phyloP scores from a whole-genome alignment of 2,797 vertebrate species.

The Oceanodroma leucorhoa region DNA sequence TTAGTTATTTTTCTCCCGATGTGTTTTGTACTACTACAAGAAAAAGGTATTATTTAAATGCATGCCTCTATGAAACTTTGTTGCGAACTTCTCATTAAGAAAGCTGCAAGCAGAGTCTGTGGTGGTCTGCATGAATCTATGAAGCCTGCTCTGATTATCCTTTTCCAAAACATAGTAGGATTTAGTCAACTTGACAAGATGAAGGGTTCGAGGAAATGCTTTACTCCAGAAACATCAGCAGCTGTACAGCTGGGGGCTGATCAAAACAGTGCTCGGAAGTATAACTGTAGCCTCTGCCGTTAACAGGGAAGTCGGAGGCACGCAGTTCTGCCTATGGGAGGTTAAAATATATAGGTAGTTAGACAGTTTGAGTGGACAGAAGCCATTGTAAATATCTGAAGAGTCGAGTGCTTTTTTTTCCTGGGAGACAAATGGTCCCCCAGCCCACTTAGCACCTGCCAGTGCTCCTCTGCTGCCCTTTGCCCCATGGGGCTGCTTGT shows the following conservation, averaged over 20 bases:
- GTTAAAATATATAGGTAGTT: background rate
- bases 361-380: background rate
- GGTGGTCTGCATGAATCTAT: background rate
- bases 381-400: constrained; percentile 23
- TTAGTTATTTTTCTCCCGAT: background rate
- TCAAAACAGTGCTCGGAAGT: background rate
- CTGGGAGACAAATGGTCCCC: constrained; percentile 42
- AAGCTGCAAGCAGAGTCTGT: background rate
- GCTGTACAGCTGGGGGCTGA: background rate
- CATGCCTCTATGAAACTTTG: background rate
- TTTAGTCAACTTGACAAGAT: constrained; percentile 28
- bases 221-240: background rate
- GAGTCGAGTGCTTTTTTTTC: background rate
- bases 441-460: constrained; percentile 58
- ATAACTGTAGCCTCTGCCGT: background rate
- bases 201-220: constrained; percentile 3
- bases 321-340: background rate
- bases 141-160: background rate
- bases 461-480: constrained; percentile 35
- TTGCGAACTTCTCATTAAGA: background rate
- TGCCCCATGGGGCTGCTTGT: constrained; percentile 17
- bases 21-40: background rate
- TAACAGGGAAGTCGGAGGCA: background rate
- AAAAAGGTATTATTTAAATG: background rate
- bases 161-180: background rate